A percentile compares a stretch with the other conserved stretches of the same genome.
Evolutionary conservation across 2,888 invertebrate species (phyloP).

Genomic region (Furcula furcula): DNA sequence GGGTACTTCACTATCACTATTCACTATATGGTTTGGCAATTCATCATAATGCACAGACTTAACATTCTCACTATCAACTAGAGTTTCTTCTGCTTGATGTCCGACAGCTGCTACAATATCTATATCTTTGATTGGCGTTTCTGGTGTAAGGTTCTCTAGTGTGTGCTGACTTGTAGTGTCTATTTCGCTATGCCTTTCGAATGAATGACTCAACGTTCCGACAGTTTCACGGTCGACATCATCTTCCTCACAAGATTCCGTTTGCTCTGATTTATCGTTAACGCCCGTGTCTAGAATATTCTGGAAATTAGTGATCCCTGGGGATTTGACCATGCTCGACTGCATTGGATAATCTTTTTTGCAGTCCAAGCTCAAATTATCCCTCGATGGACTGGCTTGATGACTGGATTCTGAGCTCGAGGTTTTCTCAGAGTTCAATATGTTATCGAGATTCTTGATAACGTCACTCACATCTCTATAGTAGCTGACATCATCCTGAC

Average conservation of each 20-base stretch:
- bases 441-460: constrained; percentile 84
- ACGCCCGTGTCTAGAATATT: constrained; percentile 60
- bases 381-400: constrained; percentile 78
- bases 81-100: constrained; percentile 31
- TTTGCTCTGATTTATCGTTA: constrained; percentile 39
- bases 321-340: constrained; percentile 71
- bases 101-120: constrained; percentile 40
- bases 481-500: constrained; percentile 83
- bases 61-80: constrained; percentile 34
- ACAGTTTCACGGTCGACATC: constrained; percentile 65
- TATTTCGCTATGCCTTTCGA: constrained; percentile 63
- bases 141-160: constrained; percentile 68
- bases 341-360: constrained; percentile 69
- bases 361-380: constrained; percentile 71
- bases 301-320: constrained; percentile 72
- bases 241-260: constrained; percentile 50
- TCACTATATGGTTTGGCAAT: constrained; percentile 67
- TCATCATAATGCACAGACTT: constrained; percentile 37
- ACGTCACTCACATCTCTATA: constrained; percentile 83
- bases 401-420: constrained; percentile 82
- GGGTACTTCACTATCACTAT: constrained; percentile 64
- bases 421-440: constrained; percentile 82
- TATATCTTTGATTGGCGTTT: constrained; percentile 66
- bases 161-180: constrained; percentile 67
- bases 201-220: constrained; percentile 72